Evolutionary conservation across 1,140 invertebrate genomes (phyloP).

Genomic region (Brachionus calyciflorus): DNA sequence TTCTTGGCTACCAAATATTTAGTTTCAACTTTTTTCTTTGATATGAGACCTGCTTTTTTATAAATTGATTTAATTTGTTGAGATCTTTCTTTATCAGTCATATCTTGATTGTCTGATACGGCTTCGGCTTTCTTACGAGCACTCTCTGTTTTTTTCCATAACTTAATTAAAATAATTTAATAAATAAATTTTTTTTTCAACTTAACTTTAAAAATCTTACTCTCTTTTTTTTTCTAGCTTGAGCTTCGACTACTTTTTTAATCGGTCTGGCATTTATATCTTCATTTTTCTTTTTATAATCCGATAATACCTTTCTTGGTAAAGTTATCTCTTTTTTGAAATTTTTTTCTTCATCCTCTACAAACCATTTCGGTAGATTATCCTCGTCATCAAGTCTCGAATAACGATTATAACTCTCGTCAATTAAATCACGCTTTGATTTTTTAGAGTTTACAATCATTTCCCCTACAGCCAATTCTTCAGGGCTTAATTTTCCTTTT

Average conservation of each 20-base stretch:
- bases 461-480: conserved; percentile 54
- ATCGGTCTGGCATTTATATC: conserved; percentile 90
- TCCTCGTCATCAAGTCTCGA: conserved; percentile 68
- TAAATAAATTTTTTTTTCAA: neutral
- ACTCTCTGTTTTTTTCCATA: conserved; percentile 76
- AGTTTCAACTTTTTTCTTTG: conserved; percentile 74
- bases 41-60: conserved; percentile 76
- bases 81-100: conserved; percentile 84
- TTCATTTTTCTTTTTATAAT: conserved; percentile 67
- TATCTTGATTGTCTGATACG: conserved; percentile 81
- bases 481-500: conserved; percentile 47
- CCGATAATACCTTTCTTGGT: conserved; percentile 67
- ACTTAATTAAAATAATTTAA: conserved; percentile 50
- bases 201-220: conserved; percentile 57
- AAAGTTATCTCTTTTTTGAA: conserved; percentile 75
- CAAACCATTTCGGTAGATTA: conserved; percentile 88
- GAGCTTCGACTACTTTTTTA: conserved; percentile 97
- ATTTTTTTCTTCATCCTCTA: conserved; percentile 85
- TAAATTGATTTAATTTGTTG: conserved; percentile 83
- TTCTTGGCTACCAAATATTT: conserved; percentile 93
- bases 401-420: conserved; percentile 57
- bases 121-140: conserved; percentile 91
- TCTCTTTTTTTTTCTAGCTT: conserved; percentile 90
- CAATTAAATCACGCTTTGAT: conserved; percentile 56
- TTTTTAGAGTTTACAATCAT: conserved; percentile 57